Conservation (phyloP, 1,140 invertebrate species). For the Ostrea edulis region DNA sequence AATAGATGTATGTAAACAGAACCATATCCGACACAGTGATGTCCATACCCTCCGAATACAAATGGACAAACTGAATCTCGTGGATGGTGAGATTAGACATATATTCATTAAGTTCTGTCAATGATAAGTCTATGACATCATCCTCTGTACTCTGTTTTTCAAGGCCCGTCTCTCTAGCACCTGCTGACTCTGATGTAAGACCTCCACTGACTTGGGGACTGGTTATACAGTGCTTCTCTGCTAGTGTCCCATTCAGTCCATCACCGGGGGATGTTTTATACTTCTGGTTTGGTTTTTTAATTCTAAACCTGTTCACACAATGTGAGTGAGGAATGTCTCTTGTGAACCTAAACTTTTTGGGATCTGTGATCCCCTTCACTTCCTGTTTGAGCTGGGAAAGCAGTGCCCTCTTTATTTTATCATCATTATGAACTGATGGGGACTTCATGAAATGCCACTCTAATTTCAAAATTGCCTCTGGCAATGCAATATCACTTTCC, state of each 20-base stretch:
- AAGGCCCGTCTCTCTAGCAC: not conserved
- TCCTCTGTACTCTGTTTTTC: not conserved
- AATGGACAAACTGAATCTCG: constrained; percentile 81
- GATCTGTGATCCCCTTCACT: constrained; percentile 40
- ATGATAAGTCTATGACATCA: not conserved
- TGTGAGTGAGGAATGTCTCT: constrained; percentile 49
- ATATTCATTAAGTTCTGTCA: constrained; percentile 56
- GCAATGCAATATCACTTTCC: constrained; percentile 54
- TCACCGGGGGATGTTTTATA: not conserved
- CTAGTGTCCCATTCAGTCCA: not conserved
- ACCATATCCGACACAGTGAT: constrained; percentile 92
- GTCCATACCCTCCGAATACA: constrained; percentile 90
- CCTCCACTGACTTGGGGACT: not conserved
- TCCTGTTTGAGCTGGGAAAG: constrained; percentile 66
- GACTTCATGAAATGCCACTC: constrained; percentile 93
- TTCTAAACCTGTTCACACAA: constrained; percentile 49
- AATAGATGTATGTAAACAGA: constrained; percentile 86
- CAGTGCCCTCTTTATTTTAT: constrained; percentile 85
- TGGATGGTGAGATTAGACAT: constrained; percentile 61
- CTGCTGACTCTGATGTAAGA: not conserved
- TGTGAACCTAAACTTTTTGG: constrained; percentile 48
- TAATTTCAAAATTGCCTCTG: constrained; percentile 82
- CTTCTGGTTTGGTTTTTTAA: not conserved
- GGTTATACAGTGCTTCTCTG: not conserved
- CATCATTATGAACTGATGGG: constrained; percentile 91